These are phyloP conservation scores for Falco punctatus DNA, from an alignment of 2,113 vertebrate species.

Conservation along the genomic window DNA sequence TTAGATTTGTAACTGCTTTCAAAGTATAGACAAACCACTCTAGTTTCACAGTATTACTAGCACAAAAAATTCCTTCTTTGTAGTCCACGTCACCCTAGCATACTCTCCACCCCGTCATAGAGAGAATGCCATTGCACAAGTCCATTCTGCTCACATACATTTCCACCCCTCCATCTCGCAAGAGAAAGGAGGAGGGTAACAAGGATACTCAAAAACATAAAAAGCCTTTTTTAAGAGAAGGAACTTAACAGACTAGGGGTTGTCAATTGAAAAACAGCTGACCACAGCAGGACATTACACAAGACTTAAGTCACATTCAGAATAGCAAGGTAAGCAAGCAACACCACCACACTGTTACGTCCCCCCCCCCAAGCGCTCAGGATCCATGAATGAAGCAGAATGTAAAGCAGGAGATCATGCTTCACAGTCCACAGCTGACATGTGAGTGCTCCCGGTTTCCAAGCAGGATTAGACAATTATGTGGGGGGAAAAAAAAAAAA, in stretches of 20 bases:
- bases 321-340: background rate
- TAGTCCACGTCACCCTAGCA: rapidly evolving
- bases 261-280: background rate
- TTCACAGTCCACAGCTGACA: background rate
- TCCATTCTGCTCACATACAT: background rate
- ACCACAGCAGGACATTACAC: background rate
- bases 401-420: background rate
- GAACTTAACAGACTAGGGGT: background rate
- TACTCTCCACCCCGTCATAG: background rate
- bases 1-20: background rate
- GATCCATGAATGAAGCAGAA: background rate
- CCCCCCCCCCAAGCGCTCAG: background rate
- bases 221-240: background rate
- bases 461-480: background rate
- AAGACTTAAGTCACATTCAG: background rate
- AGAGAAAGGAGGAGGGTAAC: background rate
- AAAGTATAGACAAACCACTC: background rate
- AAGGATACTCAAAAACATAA: background rate
- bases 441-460: background rate
- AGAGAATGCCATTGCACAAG: background rate
- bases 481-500: background rate
- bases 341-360: background rate
- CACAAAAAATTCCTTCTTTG: background rate
- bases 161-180: background rate
- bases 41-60: background rate